Percentiles rank a stretch among this genome's conserved stretches.
phyloP scores from a whole-genome alignment of 2,797 vertebrate genomes.

The Sphenodon punctatus region DNA sequence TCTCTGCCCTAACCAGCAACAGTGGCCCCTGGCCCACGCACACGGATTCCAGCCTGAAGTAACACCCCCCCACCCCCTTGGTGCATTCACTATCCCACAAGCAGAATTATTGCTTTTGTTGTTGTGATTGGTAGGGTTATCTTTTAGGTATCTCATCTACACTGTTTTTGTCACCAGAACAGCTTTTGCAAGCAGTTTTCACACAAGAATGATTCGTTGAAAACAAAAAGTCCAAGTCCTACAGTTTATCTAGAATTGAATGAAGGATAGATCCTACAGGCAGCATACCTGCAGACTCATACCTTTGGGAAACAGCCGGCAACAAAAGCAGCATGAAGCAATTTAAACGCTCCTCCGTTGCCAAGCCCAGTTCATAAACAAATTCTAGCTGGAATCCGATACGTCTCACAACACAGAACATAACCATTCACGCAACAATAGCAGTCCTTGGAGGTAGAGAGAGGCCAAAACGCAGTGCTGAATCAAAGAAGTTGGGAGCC shows the following conservation, averaged over 20 bases:
- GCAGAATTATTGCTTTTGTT: too few relatives aligned
- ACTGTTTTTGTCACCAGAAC: too few relatives aligned
- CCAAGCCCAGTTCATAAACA: not conserved
- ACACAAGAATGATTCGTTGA: not conserved
- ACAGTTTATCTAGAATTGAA: not conserved
- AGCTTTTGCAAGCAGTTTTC: not conserved
- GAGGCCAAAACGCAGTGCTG: not conserved
- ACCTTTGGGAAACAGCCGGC: not conserved
- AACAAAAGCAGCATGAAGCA: not conserved
- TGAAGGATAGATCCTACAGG: not conserved
- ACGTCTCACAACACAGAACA: too few relatives aligned
- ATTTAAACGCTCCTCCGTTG: fast-evolving
- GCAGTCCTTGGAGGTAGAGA: not conserved
- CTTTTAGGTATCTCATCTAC: too few relatives aligned
- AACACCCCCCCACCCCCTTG: too few relatives aligned
- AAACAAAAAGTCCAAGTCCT: not conserved
- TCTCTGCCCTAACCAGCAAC: too few relatives aligned
- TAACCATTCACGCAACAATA: too few relatives aligned
- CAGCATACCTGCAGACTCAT: not conserved
- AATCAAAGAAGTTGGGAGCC: too few relatives aligned
- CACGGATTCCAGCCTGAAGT: too few relatives aligned
- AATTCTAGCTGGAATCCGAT: not conserved
- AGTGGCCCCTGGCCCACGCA: too few relatives aligned
- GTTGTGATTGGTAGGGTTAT: too few relatives aligned
- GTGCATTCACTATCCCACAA: too few relatives aligned